These are phyloP conservation scores for Megalonaias nervosa DNA, from an alignment of 1,140 invertebrate species.

Conservation along the genomic window DNA sequence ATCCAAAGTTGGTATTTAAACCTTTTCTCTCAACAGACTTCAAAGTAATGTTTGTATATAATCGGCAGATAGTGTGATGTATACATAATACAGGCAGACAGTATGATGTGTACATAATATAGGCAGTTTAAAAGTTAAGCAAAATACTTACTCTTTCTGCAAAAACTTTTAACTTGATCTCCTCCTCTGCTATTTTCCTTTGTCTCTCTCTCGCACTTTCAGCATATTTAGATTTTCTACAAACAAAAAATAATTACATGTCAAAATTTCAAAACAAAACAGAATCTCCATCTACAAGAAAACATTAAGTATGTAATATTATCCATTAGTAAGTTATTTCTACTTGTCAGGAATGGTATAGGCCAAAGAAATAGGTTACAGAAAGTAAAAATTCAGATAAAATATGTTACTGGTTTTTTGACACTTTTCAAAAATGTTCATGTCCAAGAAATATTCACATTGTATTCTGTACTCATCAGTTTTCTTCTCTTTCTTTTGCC, in stretches of 20 bases:
- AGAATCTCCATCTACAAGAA: too few relatives aligned
- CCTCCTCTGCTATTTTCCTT: slow-evolving; percentile 49
- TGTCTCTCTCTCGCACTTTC: slow-evolving; percentile 39
- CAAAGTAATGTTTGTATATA: neutral
- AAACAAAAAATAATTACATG: neutral
- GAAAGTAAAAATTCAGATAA: too few relatives aligned
- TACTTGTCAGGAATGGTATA: too few relatives aligned
- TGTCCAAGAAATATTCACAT: too few relatives aligned
- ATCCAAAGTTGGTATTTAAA: neutral
- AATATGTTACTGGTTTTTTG: too few relatives aligned
- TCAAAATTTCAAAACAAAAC: too few relatives aligned
- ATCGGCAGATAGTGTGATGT: neutral
- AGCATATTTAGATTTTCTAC: slow-evolving; percentile 45
- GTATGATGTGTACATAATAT: neutral
- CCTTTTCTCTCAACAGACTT: neutral
- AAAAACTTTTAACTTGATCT: slow-evolving; percentile 42
- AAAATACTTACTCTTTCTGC: slow-evolving; percentile 49
- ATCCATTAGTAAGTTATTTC: too few relatives aligned
- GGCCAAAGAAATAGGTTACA: too few relatives aligned
- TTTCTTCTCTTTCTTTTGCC: too few relatives aligned
- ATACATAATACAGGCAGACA: neutral
- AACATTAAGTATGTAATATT: too few relatives aligned
- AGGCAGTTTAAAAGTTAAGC: neutral
- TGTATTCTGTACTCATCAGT: too few relatives aligned
- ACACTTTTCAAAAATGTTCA: too few relatives aligned